Evolutionary conservation across 2,113 vertebrate genomes (phyloP).

Genomic region (Cyanocitta stelleri): DNA sequence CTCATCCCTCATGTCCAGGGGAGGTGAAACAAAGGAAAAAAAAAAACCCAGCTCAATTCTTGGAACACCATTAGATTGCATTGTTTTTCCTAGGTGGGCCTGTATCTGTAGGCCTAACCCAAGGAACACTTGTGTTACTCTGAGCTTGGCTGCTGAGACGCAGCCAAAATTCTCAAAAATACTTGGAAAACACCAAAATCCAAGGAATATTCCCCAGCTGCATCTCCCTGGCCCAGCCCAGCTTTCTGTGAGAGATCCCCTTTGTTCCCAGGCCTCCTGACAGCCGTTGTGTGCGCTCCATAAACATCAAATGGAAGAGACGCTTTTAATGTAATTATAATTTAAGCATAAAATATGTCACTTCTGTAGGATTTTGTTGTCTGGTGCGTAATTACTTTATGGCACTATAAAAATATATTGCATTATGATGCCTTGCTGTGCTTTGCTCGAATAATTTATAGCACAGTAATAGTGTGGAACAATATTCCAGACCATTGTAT

Average conservation of each 20-base stretch:
- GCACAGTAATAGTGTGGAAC: slow-evolving; percentile 47
- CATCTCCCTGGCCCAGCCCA: neutral
- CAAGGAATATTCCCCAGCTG: neutral
- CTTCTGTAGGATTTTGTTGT: slow-evolving; percentile 38
- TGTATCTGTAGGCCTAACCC: neutral
- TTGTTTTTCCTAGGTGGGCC: neutral
- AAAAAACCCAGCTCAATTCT: accelerated
- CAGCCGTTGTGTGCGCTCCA: neutral
- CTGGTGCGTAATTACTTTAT: slow-evolving; percentile 42
- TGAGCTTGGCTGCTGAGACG: neutral
- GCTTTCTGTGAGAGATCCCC: neutral
- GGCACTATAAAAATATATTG: slow-evolving; percentile 44
- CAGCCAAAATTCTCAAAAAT: neutral
- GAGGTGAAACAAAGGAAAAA: neutral
- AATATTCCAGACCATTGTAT: slow-evolving; percentile 38
- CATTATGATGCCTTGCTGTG: slow-evolving; percentile 8
- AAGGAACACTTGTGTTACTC: accelerated
- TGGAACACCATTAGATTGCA: neutral
- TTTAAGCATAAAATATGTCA: slow-evolving; percentile 62
- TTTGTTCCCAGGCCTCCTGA: neutral
- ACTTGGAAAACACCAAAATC: neutral
- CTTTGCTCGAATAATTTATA: slow-evolving; percentile 56
- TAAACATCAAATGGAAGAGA: slow-evolving; percentile 22
- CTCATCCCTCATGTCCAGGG: neutral
- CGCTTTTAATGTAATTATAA: slow-evolving; percentile 60